A percentile compares a stretch with the other conserved stretches of the same genome.
phyloP scores from a whole-genome alignment of 1,140 invertebrate species.

The Drosophila lacertosa region DNA sequence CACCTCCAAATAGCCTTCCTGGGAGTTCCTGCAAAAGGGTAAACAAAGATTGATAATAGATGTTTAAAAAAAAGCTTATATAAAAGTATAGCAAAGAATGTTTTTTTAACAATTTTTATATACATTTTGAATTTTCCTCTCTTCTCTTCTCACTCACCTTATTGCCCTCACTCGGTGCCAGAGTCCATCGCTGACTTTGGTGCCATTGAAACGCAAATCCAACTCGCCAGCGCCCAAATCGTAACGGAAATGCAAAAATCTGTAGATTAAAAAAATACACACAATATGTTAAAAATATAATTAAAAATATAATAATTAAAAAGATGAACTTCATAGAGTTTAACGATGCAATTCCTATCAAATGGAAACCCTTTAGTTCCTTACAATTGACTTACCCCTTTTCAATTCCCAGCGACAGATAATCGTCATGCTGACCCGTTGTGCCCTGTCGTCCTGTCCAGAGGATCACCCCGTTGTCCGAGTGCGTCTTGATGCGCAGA shows the following conservation, averaged over 20 bases:
- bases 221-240: slow-evolving; percentile 92
- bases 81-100: neutral
- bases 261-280: slow-evolving; percentile 57
- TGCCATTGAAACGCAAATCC: slow-evolving; percentile 92
- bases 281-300: neutral
- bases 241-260: slow-evolving; percentile 86
- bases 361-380: neutral
- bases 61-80: neutral
- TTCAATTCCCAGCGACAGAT: slow-evolving; percentile 93
- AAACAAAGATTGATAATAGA: neutral
- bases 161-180: slow-evolving; percentile 95
- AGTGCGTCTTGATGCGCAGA: slow-evolving; percentile 82
- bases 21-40: slow-evolving; percentile 89
- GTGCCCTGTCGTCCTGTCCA: slow-evolving; percentile 92
- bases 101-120: neutral
- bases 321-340: no score
- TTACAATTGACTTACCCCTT: slow-evolving; percentile 86
- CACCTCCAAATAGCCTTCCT: slow-evolving; percentile 93
- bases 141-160: slow-evolving; percentile 89
- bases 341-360: no score
- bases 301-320: neutral
- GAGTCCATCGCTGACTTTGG: slow-evolving; percentile 94
- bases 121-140: no score
- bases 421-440: slow-evolving; percentile 90
- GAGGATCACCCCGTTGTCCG: slow-evolving; percentile 90